A percentile compares a stretch with the other conserved stretches of the same genome.
phyloP scores from a whole-genome alignment of 2,888 invertebrate species.

The Trilocha varians region DNA sequence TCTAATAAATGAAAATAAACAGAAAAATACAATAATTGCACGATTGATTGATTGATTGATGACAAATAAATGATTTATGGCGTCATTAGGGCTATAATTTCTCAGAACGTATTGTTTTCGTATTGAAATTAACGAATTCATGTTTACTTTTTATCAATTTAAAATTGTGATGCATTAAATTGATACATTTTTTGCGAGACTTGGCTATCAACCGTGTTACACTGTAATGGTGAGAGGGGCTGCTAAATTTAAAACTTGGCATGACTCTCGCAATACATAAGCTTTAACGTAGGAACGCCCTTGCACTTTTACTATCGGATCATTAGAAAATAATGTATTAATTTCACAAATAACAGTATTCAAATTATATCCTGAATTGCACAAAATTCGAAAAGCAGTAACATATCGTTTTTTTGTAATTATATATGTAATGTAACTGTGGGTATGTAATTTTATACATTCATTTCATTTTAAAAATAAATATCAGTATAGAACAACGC shows the following conservation, averaged over 20 bases:
- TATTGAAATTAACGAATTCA: too few species aligned
- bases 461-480: too few species aligned
- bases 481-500: too few species aligned
- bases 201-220: conserved; percentile 42
- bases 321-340: conserved; percentile 1
- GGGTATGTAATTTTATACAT: too few species aligned
- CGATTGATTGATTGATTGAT: neutral
- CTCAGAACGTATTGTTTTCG: neutral
- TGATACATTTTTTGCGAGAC: conserved; percentile 33
- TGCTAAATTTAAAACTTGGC: conserved; percentile 60
- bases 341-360: neutral
- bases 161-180: neutral
- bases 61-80: neutral
- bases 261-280: conserved; percentile 25
- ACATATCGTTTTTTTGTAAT: too few species aligned
- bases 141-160: neutral
- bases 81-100: neutral
- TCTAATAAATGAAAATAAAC: too few species aligned
- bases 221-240: conserved; percentile 30
- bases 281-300: conserved; percentile 25
- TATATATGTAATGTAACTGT: too few species aligned
- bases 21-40: neutral
- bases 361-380: too few species aligned
- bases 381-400: too few species aligned
- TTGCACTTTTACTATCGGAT: conserved; percentile 21